Conservation (phyloP, 2,888 invertebrate genomes). For the Amiota minor region DNA sequence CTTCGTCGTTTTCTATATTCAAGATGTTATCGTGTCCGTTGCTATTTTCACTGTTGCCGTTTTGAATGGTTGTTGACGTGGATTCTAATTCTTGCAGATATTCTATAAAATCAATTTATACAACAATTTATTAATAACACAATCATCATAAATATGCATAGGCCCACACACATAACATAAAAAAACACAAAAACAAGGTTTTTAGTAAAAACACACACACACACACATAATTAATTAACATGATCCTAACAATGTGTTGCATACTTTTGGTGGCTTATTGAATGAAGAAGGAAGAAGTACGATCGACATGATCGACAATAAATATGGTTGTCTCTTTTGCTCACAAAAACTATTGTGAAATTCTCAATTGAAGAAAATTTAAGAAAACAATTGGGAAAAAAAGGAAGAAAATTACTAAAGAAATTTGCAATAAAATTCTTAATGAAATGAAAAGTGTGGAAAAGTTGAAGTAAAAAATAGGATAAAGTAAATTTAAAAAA, state of each 20-base stretch:
- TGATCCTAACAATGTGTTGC: slow-evolving; percentile 35
- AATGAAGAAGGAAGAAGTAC: slow-evolving; percentile 32
- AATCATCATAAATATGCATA: background rate
- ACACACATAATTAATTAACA: background rate
- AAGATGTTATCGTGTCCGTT: slow-evolving; percentile 49
- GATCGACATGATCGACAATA: slow-evolving; percentile 14
- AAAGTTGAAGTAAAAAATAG: too few species aligned
- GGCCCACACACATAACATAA: too few species aligned
- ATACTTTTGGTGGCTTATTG: slow-evolving; percentile 43
- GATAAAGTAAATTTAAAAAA: slow-evolving; percentile 8
- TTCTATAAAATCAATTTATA: slow-evolving; percentile 57
- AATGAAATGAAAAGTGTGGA: too few species aligned
- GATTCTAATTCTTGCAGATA: slow-evolving; percentile 65
- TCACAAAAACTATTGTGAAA: too few species aligned
- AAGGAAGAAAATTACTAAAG: too few species aligned
- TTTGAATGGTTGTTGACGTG: slow-evolving; percentile 49
- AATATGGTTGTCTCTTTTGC: background rate
- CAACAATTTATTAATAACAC: background rate
- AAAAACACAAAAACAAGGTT: too few species aligned
- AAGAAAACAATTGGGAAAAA: too few species aligned
- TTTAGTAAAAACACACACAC: background rate
- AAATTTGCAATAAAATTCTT: too few species aligned
- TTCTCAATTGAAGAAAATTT: too few species aligned
- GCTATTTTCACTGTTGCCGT: slow-evolving; percentile 52
- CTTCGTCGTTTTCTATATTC: slow-evolving; percentile 45